Percentiles rank a stretch among this genome's conserved stretches.
These are phyloP conservation scores for Heterohyrax brucei DNA, from an alignment of 2,797 vertebrate species.

Conservation along the genomic window DNA sequence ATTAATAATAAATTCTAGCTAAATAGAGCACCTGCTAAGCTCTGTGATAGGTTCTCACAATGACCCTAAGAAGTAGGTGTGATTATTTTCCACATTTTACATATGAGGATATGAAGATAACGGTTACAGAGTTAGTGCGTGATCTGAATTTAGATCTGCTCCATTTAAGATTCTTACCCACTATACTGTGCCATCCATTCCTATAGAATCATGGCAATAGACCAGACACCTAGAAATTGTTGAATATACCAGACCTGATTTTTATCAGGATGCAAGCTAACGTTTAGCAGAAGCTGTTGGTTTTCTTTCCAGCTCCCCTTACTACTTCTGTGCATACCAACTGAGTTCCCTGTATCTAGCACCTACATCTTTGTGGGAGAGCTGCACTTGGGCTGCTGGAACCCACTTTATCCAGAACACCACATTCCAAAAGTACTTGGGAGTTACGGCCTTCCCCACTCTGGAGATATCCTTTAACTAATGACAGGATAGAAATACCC, in stretches of 20 bases:
- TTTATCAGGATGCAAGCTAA: background rate
- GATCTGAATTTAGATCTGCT: background rate
- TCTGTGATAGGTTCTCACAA: background rate
- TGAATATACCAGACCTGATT: conserved; percentile 17
- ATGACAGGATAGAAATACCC: background rate
- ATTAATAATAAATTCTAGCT: conserved; percentile 30
- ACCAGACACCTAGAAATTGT: background rate
- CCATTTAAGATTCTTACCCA: background rate
- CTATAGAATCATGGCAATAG: background rate
- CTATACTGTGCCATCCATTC: background rate
- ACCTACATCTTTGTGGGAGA: background rate
- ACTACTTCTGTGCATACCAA: background rate
- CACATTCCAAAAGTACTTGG: background rate
- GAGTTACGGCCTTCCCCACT: background rate
- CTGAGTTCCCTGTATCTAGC: background rate
- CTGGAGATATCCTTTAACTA: background rate
- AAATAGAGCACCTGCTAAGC: background rate
- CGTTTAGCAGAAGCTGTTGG: background rate
- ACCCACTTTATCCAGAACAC: background rate
- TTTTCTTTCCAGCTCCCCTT: background rate
- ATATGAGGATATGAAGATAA: background rate
- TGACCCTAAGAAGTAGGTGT: background rate
- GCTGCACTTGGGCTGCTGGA: background rate
- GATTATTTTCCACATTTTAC: background rate
- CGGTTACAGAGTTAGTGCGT: background rate